phyloP scores from a whole-genome alignment of 2,113 vertebrate genomes.

The Albula goreensis region DNA sequence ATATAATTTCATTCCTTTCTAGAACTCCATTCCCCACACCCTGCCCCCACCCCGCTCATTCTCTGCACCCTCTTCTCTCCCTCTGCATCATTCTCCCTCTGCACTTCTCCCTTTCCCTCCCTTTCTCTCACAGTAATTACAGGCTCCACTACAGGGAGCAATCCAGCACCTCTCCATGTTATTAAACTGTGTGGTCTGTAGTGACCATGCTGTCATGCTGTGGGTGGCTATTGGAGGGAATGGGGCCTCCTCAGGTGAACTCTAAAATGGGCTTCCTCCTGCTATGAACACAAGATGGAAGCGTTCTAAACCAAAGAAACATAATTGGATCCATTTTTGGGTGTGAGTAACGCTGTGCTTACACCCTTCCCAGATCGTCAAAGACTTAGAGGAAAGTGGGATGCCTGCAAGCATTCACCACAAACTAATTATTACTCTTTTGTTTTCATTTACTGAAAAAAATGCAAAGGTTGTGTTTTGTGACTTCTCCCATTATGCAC shows the following conservation, averaged over 20 bases:
- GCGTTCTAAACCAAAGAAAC: neutral
- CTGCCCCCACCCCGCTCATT: slow-evolving; percentile 3
- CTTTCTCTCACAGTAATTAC: neutral
- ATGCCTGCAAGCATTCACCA: too few relatives aligned
- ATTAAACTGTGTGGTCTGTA: neutral
- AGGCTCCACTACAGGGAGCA: neutral
- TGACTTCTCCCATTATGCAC: neutral
- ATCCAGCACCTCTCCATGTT: neutral
- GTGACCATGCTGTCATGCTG: neutral
- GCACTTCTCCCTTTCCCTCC: neutral
- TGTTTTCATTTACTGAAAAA: neutral
- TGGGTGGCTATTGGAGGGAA: neutral
- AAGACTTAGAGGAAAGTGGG: neutral
- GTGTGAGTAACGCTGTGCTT: neutral
- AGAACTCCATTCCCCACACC: neutral
- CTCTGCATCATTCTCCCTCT: neutral
- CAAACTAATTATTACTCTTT: neutral
- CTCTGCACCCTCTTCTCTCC: neutral
- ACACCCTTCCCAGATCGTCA: neutral
- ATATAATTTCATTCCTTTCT: slow-evolving; percentile 40
- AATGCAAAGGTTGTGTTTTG: neutral
- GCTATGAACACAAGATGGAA: neutral
- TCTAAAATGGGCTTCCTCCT: neutral
- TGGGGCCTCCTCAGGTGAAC: neutral
- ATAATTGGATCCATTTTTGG: neutral